phyloP scores from a whole-genome alignment of 2,797 vertebrate species.

The Tachyglossus aculeatus region DNA sequence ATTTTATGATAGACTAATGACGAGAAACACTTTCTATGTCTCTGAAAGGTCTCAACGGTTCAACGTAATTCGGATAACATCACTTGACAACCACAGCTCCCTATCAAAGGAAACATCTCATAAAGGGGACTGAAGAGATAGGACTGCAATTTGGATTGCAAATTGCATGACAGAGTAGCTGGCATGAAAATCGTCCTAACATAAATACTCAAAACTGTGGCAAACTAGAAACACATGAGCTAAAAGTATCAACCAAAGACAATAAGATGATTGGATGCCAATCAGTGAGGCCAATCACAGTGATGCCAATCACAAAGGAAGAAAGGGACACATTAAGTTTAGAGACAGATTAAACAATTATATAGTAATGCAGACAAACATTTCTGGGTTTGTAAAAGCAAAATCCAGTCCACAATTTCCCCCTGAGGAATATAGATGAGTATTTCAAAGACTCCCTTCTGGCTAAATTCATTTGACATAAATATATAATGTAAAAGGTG shows the following conservation, averaged over 20 bases:
- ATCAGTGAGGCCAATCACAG: constrained; percentile 41
- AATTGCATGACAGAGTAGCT: not conserved
- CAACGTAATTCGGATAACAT: not conserved
- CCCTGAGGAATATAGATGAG: constrained; percentile 63
- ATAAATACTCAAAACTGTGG: constrained; percentile 20
- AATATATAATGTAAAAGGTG: constrained; percentile 69
- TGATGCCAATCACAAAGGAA: constrained; percentile 49
- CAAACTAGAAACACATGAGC: constrained; percentile 27
- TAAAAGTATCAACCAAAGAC: constrained; percentile 48
- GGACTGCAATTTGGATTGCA: not conserved
- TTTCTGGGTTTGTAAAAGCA: constrained; percentile 57
- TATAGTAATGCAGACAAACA: constrained; percentile 48
- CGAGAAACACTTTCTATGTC: not conserved
- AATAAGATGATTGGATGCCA: constrained; percentile 38
- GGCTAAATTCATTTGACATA: constrained; percentile 68
- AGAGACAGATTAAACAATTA: constrained; percentile 57
- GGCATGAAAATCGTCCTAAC: constrained; percentile 30
- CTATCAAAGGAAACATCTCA: not conserved
- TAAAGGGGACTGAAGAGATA: not conserved
- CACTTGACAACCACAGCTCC: not conserved
- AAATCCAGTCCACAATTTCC: constrained; percentile 61
- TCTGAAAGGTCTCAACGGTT: not conserved
- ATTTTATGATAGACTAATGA: not conserved
- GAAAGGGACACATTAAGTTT: constrained; percentile 18
- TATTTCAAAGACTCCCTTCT: constrained; percentile 68